phyloP scores from a whole-genome alignment of 1,140 invertebrate species.

The Caenorhabditis tropicalis region DNA sequence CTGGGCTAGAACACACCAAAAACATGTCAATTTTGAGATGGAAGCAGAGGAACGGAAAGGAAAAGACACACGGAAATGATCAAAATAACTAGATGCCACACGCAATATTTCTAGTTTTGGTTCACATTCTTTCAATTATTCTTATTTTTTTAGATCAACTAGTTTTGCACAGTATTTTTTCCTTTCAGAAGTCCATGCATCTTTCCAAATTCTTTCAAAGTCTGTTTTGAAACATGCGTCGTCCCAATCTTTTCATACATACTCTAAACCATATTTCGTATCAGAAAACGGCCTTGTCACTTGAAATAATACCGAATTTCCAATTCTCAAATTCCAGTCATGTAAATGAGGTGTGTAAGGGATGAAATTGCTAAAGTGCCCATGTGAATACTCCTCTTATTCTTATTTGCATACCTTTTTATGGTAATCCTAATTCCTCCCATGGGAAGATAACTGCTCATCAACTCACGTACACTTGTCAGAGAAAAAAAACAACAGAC shows the following conservation, averaged over 20 bases:
- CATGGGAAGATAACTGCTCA: not conserved
- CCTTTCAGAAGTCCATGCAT: no score
- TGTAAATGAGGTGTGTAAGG: slow-evolving; percentile 6
- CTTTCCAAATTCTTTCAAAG: no score
- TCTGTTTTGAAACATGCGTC: no score
- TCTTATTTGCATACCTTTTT: slow-evolving; percentile 35
- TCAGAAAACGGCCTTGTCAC: not conserved
- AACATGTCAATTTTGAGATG: slow-evolving; percentile 18
- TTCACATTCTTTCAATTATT: not conserved
- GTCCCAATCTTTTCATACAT: no score
- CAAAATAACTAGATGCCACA: not conserved
- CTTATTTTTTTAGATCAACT: no score
- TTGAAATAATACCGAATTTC: not conserved
- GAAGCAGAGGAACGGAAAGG: not conserved
- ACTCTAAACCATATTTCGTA: not conserved
- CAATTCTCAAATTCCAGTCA: slow-evolving; percentile 13
- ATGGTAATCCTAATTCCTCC: slow-evolving; percentile 25
- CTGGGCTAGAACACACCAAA: not conserved
- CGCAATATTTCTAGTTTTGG: not conserved
- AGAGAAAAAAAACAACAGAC: not conserved
- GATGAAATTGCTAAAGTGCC: not conserved
- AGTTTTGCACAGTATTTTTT: no score
- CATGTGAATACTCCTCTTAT: not conserved
- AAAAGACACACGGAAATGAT: not conserved
- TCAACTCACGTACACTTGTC: not conserved